Conservation (phyloP, 2,888 invertebrate species). For the Melolontha melolontha region DNA sequence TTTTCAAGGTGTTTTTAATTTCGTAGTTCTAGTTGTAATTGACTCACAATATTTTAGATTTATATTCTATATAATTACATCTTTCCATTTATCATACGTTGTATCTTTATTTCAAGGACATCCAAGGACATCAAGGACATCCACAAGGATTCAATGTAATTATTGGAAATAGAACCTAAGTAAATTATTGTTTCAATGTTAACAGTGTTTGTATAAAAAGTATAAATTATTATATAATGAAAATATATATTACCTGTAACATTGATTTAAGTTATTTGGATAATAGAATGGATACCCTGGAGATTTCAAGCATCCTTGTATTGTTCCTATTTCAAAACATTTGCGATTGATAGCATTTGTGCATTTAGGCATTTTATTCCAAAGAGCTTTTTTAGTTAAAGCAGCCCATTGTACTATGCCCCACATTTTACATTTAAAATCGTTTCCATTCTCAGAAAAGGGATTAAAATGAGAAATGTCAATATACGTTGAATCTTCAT, state of each 20-base stretch:
- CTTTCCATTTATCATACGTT: no score
- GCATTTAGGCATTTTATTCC: slow-evolving; percentile 52
- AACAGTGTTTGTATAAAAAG: not conserved
- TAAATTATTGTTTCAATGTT: no score
- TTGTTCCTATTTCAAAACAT: slow-evolving; percentile 58
- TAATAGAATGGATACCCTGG: slow-evolving; percentile 66
- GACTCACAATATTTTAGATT: no score
- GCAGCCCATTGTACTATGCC: slow-evolving; percentile 48
- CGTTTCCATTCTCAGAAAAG: slow-evolving; percentile 42
- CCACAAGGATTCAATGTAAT: no score
- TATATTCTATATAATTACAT: no score
- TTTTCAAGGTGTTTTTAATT: no score
- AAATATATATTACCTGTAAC: slow-evolving; percentile 63
- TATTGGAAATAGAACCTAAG: no score
- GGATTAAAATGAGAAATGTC: slow-evolving; percentile 53
- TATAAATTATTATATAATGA: slow-evolving; percentile 14
- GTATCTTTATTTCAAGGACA: no score
- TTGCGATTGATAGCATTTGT: slow-evolving; percentile 39
- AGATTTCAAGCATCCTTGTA: slow-evolving; percentile 49
- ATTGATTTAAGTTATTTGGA: slow-evolving; percentile 62
- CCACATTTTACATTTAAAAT: slow-evolving; percentile 51
- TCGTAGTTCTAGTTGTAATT: no score
- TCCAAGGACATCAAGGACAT: no score
- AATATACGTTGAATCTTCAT: slow-evolving; percentile 58
- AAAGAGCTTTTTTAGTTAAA: slow-evolving; percentile 47